Percentiles rank a stretch among this genome's conserved stretches.
These are phyloP conservation scores for Heteromyza rotundicornis DNA, from an alignment of 2,888 invertebrate genomes.

Conservation along the genomic window DNA sequence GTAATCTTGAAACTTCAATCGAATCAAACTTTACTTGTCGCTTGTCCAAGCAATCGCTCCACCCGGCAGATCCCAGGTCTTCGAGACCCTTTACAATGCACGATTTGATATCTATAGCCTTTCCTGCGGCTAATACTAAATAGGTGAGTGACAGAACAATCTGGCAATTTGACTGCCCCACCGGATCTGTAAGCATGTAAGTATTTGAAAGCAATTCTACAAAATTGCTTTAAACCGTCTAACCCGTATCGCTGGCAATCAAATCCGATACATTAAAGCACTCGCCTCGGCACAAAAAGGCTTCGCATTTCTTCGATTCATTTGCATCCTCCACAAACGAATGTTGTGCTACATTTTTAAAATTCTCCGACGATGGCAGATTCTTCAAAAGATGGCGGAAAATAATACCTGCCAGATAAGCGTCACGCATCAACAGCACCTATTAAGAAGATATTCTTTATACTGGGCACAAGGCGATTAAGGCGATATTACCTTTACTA, in stretches of 20 bases:
- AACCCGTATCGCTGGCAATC: constrained; percentile 52
- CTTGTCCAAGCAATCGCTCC: constrained; percentile 78
- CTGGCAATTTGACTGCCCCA: constrained; percentile 65
- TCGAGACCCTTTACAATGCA: constrained; percentile 71
- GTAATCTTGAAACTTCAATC: not conserved
- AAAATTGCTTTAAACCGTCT: not conserved
- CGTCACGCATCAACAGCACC: constrained; percentile 77
- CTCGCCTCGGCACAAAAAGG: constrained; percentile 75
- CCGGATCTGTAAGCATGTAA: constrained; percentile 52
- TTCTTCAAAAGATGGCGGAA: constrained; percentile 65
- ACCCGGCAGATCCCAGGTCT: constrained; percentile 65
- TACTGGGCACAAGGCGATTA: not conserved
- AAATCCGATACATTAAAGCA: constrained; percentile 63
- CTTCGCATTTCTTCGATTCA: constrained; percentile 65
- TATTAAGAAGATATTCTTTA: constrained; percentile 46
- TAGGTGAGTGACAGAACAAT: constrained; percentile 71
- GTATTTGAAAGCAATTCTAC: not conserved
- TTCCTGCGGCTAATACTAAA: constrained; percentile 70
- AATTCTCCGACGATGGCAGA: constrained; percentile 63
- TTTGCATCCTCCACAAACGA: constrained; percentile 56
- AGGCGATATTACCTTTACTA: constrained; percentile 79
- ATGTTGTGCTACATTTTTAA: constrained; percentile 56
- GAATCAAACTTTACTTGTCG: constrained; percentile 66
- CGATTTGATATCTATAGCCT: constrained; percentile 69
- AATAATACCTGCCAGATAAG: constrained; percentile 69